Percentiles rank a stretch among this genome's conserved stretches.
phyloP scores from a whole-genome alignment of 2,113 vertebrate genomes.

The Sterrhoptilus dennistouni region DNA sequence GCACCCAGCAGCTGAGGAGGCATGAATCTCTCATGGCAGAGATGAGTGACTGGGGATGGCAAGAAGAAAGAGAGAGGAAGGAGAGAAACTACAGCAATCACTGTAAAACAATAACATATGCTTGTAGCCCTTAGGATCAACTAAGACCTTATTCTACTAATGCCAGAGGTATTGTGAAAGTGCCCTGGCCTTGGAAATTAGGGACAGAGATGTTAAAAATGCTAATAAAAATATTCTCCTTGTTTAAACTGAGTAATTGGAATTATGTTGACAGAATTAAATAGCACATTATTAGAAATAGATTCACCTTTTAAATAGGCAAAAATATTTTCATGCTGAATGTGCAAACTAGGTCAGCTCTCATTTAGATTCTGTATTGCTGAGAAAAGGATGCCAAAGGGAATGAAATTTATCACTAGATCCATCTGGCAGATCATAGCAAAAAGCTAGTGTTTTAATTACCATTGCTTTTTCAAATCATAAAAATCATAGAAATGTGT shows the following conservation, averaged over 20 bases:
- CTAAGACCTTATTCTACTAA: neutral
- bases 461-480: constrained; percentile 3
- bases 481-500: neutral
- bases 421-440: constrained; percentile 1
- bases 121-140: neutral
- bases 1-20: neutral
- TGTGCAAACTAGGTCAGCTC: neutral
- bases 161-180: neutral
- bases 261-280: neutral
- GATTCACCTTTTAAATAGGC: neutral
- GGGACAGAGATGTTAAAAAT: neutral
- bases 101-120: neutral
- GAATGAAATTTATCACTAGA: constrained; percentile 8
- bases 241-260: neutral
- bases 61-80: neutral
- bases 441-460: constrained; percentile 18
- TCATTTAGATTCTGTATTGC: neutral
- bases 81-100: neutral
- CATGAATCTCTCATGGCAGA: neutral
- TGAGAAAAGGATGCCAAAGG: neutral
- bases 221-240: neutral
- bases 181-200: neutral
- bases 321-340: neutral
- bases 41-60: neutral
- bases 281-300: neutral